Evolutionary conservation across 1,140 invertebrate species (phyloP).

Genomic region (Latrodectus geometricus): DNA sequence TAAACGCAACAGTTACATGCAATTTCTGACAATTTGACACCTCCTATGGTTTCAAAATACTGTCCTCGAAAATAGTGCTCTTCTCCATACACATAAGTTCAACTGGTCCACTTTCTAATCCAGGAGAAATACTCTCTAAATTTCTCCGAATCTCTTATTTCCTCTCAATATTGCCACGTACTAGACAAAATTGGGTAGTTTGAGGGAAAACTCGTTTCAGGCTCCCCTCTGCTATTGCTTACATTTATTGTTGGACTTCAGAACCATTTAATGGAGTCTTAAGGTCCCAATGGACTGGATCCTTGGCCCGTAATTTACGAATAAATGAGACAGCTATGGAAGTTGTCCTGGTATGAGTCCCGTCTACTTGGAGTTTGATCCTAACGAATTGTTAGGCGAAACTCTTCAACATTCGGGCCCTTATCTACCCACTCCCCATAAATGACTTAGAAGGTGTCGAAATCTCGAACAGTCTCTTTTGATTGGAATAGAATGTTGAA

Average conservation of each 20-base stretch:
- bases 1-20: no score
- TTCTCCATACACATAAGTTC: no score
- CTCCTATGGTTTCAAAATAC: no score
- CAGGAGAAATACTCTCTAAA: background rate
- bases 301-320: conserved; percentile 27
- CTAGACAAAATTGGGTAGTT: conserved; percentile 24
- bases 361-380: background rate
- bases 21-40: no score
- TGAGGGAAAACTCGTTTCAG: background rate
- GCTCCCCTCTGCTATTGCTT: conserved; percentile 35
- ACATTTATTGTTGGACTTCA: conserved; percentile 23
- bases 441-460: background rate
- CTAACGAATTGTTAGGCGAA: background rate
- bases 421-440: background rate
- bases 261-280: conserved; percentile 41
- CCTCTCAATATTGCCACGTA: conserved; percentile 8
- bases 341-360: background rate
- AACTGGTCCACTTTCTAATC: background rate
- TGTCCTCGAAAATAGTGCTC: no score
- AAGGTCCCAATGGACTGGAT: conserved; percentile 4
- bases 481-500: no score
- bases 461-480: background rate
- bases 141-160: background rate
- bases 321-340: conserved; percentile 40
- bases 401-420: no score